Evolutionary conservation across 2,888 invertebrate species (phyloP).

Genomic region (Phoenoteleia sp.): DNA sequence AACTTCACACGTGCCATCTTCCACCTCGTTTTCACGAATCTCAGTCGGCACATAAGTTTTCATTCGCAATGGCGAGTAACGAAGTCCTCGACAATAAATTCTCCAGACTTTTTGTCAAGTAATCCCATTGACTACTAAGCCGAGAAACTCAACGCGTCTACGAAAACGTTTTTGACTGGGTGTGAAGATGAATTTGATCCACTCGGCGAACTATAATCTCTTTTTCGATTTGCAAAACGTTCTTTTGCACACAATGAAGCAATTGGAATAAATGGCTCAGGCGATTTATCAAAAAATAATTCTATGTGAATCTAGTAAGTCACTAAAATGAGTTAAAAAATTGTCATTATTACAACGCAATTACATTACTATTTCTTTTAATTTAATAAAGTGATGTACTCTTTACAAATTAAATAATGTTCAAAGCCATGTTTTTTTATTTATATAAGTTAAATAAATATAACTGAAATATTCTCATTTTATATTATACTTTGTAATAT

Average conservation of each 20-base stretch:
- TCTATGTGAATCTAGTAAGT: too few species aligned
- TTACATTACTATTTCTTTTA: too few species aligned
- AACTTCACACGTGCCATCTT: constrained; percentile 35
- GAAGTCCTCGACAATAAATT: constrained; percentile 80
- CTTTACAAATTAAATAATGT: too few species aligned
- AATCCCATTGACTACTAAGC: constrained; percentile 78
- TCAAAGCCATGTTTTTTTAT: too few species aligned
- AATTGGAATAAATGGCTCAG: not conserved
- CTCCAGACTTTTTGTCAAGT: constrained; percentile 75
- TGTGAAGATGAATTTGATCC: constrained; percentile 78
- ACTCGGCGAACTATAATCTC: constrained; percentile 11
- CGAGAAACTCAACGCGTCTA: constrained; percentile 71
- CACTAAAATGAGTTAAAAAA: too few species aligned
- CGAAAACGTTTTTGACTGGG: constrained; percentile 73
- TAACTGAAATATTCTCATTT: too few species aligned
- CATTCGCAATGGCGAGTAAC: constrained; percentile 77
- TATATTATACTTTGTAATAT: too few species aligned
- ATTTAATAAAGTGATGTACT: too few species aligned
- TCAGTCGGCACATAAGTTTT: constrained; percentile 75
- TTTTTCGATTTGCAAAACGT: constrained; percentile 10
- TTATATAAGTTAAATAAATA: too few species aligned
- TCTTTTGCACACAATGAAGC: not conserved
- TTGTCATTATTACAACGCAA: too few species aligned
- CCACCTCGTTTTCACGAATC: constrained; percentile 33
- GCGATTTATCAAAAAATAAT: not conserved